A percentile compares a stretch with the other conserved stretches of the same genome.
Conservation (phyloP, 2,113 vertebrate genomes). For the Phocoena phocoena region DNA sequence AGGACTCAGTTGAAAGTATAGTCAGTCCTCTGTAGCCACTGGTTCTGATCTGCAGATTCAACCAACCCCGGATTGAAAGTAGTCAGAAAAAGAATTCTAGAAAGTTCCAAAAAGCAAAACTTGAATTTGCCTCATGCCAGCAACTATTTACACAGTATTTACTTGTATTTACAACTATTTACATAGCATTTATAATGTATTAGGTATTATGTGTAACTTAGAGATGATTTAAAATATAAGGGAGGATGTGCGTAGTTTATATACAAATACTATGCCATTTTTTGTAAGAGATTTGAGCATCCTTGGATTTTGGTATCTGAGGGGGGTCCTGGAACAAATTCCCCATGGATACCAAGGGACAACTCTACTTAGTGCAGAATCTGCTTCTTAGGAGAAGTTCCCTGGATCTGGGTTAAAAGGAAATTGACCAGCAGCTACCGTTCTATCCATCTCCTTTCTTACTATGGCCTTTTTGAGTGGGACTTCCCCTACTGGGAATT, state of each 20-base stretch:
- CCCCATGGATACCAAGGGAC: neutral
- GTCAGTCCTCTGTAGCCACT: neutral
- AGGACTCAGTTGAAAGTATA: neutral
- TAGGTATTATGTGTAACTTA: neutral
- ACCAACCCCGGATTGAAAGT: neutral
- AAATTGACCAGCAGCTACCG: neutral
- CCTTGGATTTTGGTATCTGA: neutral
- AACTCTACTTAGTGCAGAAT: neutral
- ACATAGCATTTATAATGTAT: neutral
- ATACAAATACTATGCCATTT: neutral
- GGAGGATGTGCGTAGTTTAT: neutral
- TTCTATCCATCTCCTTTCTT: neutral
- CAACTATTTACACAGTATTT: neutral
- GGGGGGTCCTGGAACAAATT: neutral
- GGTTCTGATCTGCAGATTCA: neutral
- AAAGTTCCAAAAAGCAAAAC: neutral
- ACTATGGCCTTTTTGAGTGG: neutral
- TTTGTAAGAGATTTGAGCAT: neutral
- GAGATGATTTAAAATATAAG: neutral
- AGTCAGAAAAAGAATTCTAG: neutral
- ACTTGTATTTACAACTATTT: neutral
- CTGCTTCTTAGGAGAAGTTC: neutral
- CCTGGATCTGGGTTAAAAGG: neutral
- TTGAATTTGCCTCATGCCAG: neutral
- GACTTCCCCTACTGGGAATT: neutral